Conservation (phyloP, 2,113 vertebrate genomes). For the Tetrax tetrax region DNA sequence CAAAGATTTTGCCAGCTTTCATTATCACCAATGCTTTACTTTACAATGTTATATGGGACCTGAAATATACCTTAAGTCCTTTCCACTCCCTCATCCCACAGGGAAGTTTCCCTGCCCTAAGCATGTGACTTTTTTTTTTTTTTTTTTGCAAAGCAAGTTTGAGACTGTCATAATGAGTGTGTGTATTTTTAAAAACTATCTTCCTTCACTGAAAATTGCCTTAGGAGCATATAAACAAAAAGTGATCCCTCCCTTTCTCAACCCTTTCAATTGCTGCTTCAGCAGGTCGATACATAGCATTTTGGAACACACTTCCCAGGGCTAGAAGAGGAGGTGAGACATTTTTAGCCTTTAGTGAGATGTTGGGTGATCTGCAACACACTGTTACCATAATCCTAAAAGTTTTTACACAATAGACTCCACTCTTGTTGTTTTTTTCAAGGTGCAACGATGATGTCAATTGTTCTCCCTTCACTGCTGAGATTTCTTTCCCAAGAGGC, state of each 20-base stretch:
- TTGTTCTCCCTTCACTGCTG: background rate
- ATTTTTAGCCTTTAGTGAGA: background rate
- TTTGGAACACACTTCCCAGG: background rate
- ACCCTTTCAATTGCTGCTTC: background rate
- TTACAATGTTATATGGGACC: background rate
- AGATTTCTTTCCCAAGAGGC: background rate
- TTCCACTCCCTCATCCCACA: background rate
- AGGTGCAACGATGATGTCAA: background rate
- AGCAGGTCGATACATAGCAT: rapidly evolving
- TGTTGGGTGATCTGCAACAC: background rate
- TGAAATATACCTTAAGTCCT: background rate
- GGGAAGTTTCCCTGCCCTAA: background rate
- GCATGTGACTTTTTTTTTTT: background rate
- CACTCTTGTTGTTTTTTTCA: background rate
- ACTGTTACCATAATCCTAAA: background rate
- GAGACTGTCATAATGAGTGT: background rate
- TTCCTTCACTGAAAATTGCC: background rate
- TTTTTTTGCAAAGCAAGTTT: background rate
- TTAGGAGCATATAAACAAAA: background rate
- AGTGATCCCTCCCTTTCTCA: background rate
- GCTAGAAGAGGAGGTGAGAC: background rate
- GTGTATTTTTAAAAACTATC: background rate
- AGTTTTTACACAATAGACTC: background rate
- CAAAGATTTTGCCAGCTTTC: background rate
- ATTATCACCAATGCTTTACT: background rate